These are phyloP conservation scores for Cinclus mexicanus DNA, from an alignment of 2,113 vertebrate species.

Conservation along the genomic window DNA sequence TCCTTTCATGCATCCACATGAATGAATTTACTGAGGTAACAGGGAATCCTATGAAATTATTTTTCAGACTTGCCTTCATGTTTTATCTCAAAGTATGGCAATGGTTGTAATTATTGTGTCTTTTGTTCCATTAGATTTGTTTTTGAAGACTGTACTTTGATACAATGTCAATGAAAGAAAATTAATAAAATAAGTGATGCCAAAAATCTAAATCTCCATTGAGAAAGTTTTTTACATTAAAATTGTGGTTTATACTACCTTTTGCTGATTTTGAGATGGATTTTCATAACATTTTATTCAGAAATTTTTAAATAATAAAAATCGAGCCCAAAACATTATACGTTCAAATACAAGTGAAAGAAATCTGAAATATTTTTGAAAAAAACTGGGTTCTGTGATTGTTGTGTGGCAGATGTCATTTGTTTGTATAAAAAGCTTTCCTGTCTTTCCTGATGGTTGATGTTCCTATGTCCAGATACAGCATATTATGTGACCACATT, in stretches of 20 bases:
- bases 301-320: neutral
- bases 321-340: fast-evolving
- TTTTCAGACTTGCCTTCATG: neutral
- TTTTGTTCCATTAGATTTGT: neutral
- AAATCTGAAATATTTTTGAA: neutral
- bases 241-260: neutral
- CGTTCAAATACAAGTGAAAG: neutral
- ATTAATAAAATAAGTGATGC: neutral
- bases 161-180: neutral
- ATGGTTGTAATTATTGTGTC: neutral
- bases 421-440: neutral
- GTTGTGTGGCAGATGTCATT: neutral
- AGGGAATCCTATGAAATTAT: neutral
- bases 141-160: neutral
- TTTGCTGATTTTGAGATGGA: neutral
- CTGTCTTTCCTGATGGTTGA: neutral
- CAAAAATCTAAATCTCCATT: neutral
- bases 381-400: neutral
- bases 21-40: neutral
- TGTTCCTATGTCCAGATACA: neutral
- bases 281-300: neutral
- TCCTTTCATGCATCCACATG: neutral
- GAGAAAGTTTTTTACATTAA: neutral
- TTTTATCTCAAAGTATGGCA: neutral
- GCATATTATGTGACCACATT: neutral